Conservation (phyloP, 2,888 invertebrate genomes). For the Drosophila glabriapex region DNA sequence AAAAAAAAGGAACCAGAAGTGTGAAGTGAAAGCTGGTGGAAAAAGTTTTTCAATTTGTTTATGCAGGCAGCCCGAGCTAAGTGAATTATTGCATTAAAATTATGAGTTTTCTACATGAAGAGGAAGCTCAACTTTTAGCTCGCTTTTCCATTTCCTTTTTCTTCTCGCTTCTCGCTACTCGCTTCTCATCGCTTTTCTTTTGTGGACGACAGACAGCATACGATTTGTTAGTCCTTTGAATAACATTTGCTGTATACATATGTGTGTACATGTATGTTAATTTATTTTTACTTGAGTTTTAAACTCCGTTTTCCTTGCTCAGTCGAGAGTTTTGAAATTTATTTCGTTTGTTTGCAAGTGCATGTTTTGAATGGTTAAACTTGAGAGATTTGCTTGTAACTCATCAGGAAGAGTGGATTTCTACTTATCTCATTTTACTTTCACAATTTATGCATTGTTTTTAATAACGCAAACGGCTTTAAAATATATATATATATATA, state of each 20-base stretch:
- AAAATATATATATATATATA: no score
- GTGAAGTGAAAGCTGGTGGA: slow-evolving; percentile 63
- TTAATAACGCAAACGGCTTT: not conserved
- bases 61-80: slow-evolving; percentile 64
- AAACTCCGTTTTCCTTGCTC: not conserved
- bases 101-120: slow-evolving; percentile 53
- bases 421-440: not conserved
- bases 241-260: slow-evolving; percentile 15
- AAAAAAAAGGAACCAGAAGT: slow-evolving; percentile 15
- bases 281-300: slow-evolving; percentile 8
- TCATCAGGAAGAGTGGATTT: not conserved
- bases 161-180: not conserved
- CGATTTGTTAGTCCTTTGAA: slow-evolving; percentile 18
- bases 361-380: not conserved
- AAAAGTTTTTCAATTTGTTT: slow-evolving; percentile 81
- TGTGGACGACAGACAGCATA: not conserved
- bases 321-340: not conserved
- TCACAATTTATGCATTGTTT: not conserved
- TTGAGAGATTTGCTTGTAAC: not conserved
- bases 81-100: slow-evolving; percentile 75
- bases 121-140: slow-evolving; percentile 28
- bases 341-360: not conserved
- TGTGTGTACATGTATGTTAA: not conserved
- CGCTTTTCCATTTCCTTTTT: not conserved
- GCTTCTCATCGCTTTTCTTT: not conserved